phyloP scores from a whole-genome alignment of 1,140 invertebrate species.

The Neuroterus valhalla region DNA sequence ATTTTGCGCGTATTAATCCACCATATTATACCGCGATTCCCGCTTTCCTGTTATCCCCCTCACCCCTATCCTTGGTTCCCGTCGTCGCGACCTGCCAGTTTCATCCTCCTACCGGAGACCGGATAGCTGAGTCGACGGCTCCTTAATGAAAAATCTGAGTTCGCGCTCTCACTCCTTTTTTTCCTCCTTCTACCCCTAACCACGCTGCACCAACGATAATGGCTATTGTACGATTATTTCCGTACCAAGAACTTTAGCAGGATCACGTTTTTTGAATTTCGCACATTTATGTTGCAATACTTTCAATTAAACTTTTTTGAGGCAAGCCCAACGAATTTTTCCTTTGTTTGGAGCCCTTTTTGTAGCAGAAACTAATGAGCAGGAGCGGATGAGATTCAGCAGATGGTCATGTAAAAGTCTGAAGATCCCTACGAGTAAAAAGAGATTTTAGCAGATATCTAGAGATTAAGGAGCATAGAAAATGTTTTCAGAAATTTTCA shows the following conservation, averaged over 20 bases:
- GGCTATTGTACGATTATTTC: constrained; percentile 21
- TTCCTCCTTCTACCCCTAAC: constrained; percentile 52
- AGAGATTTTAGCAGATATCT: too few species aligned
- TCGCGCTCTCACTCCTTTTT: constrained; percentile 44
- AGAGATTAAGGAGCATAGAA: too few species aligned
- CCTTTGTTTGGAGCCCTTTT: too few species aligned
- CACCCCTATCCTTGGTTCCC: constrained; percentile 43
- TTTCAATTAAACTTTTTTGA: too few species aligned
- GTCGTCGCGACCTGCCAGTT: constrained; percentile 55
- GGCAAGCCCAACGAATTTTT: too few species aligned
- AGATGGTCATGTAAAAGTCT: too few species aligned
- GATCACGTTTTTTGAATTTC: too few species aligned
- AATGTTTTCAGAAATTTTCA: too few species aligned
- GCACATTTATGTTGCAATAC: too few species aligned
- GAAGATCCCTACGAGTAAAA: too few species aligned
- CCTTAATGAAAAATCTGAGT: constrained; percentile 75
- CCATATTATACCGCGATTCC: constrained; percentile 69
- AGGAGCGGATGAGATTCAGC: too few species aligned
- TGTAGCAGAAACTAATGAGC: too few species aligned
- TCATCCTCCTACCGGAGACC: constrained; percentile 55
- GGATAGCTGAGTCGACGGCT: constrained; percentile 74
- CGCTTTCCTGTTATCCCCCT: constrained; percentile 53
- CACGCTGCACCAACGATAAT: constrained; percentile 52
- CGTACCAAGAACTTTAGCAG: background rate
- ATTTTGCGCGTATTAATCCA: constrained; percentile 75